Evolutionary conservation across 35 echinoderm and acorn worm genomes (phyloP), one percentile per base, ranked within the genome.

Genomic region (Amphiura filiformis): DNA sequence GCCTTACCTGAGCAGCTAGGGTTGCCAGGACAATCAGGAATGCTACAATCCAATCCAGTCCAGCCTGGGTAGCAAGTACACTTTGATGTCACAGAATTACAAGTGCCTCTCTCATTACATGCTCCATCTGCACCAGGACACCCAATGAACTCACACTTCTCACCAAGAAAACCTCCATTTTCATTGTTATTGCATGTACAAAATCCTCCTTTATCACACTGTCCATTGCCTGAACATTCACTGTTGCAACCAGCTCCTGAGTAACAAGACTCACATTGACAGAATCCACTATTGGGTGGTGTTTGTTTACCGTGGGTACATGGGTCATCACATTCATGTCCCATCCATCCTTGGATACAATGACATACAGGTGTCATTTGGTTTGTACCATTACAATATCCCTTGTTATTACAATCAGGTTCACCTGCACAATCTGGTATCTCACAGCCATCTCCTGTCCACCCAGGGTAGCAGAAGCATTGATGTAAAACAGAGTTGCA

Each of bases 41-140:
- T 77, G 36, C 75, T 95, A 78, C 93, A 95, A 65, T 95, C 93
- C 26, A 80, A 37, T 1, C 93, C 93, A 22, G 41, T 80, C 93
- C 93, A 95, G 57, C 93, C 93, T 64, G 93, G 93, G 47, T 88
- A 95, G 39, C 93, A 95, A 13, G 93, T 87, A 75, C 93, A 95
- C 77, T 87, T 64, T 47, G 91, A 80, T 13, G 64, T 87, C 2
- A 80, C 89, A 38, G 79, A 23, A 37, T 95, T 88, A 37, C 93
- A 95, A 30, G 89, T 78, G 1, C 93, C 93, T 57, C 86, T 86
- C 7, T 65, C 84, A 78, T 91, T 95, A 56, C 93, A 95, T 18
- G 84, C 44, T 12, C 92, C 87, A 86, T 94, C 93, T 28, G 80
- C 36, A 38, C 93, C 93, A 36, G 93, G 93, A 52, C 93, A 95